Evolutionary conservation across 1,140 invertebrate species (phyloP).

Genomic region (Trichomalopsis sarcophagae): DNA sequence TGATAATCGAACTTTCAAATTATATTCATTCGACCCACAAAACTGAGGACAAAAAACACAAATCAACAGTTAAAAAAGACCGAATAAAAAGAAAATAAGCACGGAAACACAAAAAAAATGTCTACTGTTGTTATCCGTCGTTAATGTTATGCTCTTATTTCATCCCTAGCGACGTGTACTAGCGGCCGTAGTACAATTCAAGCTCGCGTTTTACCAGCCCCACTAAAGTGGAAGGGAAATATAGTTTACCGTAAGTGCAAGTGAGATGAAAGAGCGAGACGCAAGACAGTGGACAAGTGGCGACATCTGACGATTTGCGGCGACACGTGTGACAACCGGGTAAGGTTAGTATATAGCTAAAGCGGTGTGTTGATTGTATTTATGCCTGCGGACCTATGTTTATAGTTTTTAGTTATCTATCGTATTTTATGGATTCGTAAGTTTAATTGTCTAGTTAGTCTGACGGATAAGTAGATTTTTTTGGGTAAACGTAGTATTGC

Average conservation of each 20-base stretch:
- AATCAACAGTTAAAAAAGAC: background rate
- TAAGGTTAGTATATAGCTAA: background rate
- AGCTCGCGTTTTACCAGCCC: background rate
- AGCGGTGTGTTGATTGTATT: background rate
- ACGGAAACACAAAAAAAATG: background rate
- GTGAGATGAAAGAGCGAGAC: background rate
- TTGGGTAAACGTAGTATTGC: too few species aligned
- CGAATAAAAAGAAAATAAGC: background rate
- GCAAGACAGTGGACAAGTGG: background rate
- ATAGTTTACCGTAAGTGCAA: background rate
- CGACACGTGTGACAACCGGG: background rate
- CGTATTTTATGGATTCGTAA: background rate
- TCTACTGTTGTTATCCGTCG: background rate
- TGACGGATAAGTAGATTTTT: background rate
- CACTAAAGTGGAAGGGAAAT: background rate
- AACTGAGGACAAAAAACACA: background rate
- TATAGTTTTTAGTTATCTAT: too few species aligned
- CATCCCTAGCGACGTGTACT: slow-evolving; percentile 48
- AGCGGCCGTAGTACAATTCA: background rate
- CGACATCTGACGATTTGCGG: slow-evolving; percentile 14
- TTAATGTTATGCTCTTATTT: slow-evolving; percentile 49
- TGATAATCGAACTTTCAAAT: background rate
- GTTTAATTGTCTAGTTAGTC: background rate
- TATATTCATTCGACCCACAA: background rate
- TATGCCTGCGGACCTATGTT: background rate